Evolutionary conservation across 1,140 invertebrate genomes (phyloP).

Genomic region (Aphelinus atriplicis): DNA sequence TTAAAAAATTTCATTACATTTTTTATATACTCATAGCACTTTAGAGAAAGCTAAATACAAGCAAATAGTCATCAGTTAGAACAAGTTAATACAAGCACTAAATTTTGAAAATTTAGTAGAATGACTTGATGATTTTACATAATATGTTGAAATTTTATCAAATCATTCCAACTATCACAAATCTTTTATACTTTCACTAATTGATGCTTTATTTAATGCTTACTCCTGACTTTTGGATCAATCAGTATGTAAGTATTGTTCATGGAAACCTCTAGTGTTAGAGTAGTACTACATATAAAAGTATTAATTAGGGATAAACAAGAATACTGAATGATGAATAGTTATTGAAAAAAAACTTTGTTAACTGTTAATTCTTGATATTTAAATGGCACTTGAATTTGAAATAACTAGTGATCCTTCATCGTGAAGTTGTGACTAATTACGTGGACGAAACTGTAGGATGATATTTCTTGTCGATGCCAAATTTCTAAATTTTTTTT

Average conservation of each 20-base stretch:
- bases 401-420: no score
- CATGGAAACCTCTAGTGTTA: no score
- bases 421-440: no score
- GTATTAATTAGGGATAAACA: no score
- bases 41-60: slow-evolving; percentile 13
- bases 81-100: slow-evolving; percentile 13
- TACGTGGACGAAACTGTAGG: no score
- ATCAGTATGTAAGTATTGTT: slow-evolving; percentile 58
- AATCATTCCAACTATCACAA: slow-evolving; percentile 9
- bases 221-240: slow-evolving; percentile 46
- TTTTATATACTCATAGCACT: slow-evolving; percentile 28
- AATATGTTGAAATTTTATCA: slow-evolving; percentile 11
- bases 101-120: slow-evolving; percentile 7
- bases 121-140: background rate
- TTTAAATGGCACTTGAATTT: no score
- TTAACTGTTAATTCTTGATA: no score
- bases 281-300: no score
- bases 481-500: no score
- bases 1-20: background rate
- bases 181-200: slow-evolving; percentile 34
- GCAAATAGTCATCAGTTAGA: slow-evolving; percentile 17
- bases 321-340: no score
- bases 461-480: no score
- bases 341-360: no score
- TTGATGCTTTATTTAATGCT: slow-evolving; percentile 41